phyloP scores from a whole-genome alignment of 2,888 invertebrate genomes.

The Dexiosoma caninum region DNA sequence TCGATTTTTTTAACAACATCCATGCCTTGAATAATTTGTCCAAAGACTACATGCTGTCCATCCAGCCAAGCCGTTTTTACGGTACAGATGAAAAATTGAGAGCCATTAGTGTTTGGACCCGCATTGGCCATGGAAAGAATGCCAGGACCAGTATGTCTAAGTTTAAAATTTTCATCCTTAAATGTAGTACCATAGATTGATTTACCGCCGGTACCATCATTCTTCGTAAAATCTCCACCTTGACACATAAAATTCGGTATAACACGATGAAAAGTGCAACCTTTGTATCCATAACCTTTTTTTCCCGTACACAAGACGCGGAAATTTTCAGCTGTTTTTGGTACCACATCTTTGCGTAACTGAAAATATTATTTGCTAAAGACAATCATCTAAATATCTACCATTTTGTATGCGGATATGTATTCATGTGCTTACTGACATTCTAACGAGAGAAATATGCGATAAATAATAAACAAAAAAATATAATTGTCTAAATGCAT shows the following conservation, averaged over 20 bases:
- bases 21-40: slow-evolving; percentile 93
- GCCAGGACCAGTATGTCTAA: slow-evolving; percentile 96
- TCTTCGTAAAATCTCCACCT: slow-evolving; percentile 96
- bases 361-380: no score
- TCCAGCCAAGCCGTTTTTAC: slow-evolving; percentile 96
- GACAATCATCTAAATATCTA: no score
- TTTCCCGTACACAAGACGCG: slow-evolving; percentile 97
- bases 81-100: slow-evolving; percentile 97
- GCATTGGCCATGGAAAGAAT: slow-evolving; percentile 98
- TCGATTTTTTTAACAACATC: slow-evolving; percentile 93
- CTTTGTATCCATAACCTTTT: slow-evolving; percentile 95
- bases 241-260: slow-evolving; percentile 99
- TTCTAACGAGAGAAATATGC: neutral
- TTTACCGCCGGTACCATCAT: slow-evolving; percentile 97
- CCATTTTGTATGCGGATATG: neutral
- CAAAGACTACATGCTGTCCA: slow-evolving; percentile 96
- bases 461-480: no score
- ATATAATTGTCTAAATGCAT: no score
- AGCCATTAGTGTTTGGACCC: slow-evolving; percentile 96
- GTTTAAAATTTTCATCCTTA: slow-evolving; percentile 96
- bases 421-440: neutral
- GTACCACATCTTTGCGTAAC: slow-evolving; percentile 93
- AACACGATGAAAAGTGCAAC: slow-evolving; percentile 95
- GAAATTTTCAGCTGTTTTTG: slow-evolving; percentile 98
- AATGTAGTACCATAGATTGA: slow-evolving; percentile 98